Conservation (phyloP, 2,888 invertebrate species). For the Lithophane leautieri region DNA sequence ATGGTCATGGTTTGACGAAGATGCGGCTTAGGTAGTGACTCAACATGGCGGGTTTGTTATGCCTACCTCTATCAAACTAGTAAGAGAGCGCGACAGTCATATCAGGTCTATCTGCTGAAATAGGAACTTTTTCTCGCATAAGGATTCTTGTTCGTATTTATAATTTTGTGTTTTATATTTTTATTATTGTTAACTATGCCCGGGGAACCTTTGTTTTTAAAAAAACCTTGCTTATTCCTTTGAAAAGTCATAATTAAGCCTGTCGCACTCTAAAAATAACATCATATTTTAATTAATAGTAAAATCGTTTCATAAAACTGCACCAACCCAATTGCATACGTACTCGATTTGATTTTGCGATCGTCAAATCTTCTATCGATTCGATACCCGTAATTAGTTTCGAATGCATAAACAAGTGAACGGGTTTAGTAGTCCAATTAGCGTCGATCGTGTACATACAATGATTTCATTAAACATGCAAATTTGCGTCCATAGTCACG, state of each 20-base stretch:
- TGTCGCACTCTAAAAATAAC: neutral
- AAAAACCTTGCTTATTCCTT: neutral
- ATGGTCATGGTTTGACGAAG: too few relatives aligned
- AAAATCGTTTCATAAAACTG: neutral
- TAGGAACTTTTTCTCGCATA: too few relatives aligned
- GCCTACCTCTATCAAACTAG: neutral
- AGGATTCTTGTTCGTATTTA: too few relatives aligned
- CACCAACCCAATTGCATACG: slow-evolving; percentile 34
- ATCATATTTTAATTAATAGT: neutral
- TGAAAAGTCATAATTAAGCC: neutral
- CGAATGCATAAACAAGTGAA: slow-evolving; percentile 79
- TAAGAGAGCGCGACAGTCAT: too few relatives aligned
- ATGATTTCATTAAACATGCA: slow-evolving; percentile 87
- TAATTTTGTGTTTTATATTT: neutral
- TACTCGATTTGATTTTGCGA: slow-evolving; percentile 53
- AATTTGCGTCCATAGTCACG: slow-evolving; percentile 78
- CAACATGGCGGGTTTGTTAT: neutral
- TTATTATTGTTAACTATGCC: neutral
- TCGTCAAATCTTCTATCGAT: slow-evolving; percentile 69
- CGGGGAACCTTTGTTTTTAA: neutral
- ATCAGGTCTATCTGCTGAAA: neutral
- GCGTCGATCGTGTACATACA: slow-evolving; percentile 81
- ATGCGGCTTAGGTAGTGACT: neutral
- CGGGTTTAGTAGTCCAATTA: slow-evolving; percentile 84
- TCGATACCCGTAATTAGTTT: slow-evolving; percentile 77